Conservation (phyloP, 2,888 invertebrate species). For the Zygaena filipendulae region DNA sequence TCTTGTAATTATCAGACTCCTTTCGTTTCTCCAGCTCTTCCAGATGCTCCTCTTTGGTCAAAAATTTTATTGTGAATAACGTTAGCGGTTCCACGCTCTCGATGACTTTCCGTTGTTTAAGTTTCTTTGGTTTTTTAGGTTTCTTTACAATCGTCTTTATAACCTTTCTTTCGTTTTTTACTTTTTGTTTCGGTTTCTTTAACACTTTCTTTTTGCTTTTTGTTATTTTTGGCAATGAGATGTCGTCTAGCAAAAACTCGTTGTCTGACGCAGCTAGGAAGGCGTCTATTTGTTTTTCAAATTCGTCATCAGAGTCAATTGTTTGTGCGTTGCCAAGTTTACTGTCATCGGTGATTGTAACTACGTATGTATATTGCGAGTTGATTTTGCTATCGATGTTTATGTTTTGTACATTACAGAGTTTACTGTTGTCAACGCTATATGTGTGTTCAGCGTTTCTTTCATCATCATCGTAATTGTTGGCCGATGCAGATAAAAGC, state of each 20-base stretch:
- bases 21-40: slow-evolving; percentile 47
- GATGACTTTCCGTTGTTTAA: slow-evolving; percentile 43
- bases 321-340: neutral
- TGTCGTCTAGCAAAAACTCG: slow-evolving; percentile 36
- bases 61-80: slow-evolving; percentile 39
- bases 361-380: too few species aligned
- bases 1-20: slow-evolving; percentile 45
- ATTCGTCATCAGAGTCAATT: neutral
- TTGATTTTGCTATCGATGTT: too few species aligned
- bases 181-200: slow-evolving; percentile 19
- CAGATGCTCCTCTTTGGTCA: slow-evolving; percentile 42
- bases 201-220: slow-evolving; percentile 21
- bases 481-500: too few species aligned
- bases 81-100: slow-evolving; percentile 45
- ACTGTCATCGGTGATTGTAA: slow-evolving; percentile 9
- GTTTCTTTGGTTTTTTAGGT: slow-evolving; percentile 31
- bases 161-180: slow-evolving; percentile 16
- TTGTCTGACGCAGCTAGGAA: slow-evolving; percentile 11
- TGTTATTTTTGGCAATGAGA: slow-evolving; percentile 26
- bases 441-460: slow-evolving; percentile 8
- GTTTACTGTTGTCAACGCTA: too few species aligned
- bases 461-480: slow-evolving; percentile 4
- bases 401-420: too few species aligned
- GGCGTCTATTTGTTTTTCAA: neutral
- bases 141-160: slow-evolving; percentile 15